Base-by-base conservation (phyloP, 1,140 invertebrate genomes). In the Zophobas atratus region DNA sequence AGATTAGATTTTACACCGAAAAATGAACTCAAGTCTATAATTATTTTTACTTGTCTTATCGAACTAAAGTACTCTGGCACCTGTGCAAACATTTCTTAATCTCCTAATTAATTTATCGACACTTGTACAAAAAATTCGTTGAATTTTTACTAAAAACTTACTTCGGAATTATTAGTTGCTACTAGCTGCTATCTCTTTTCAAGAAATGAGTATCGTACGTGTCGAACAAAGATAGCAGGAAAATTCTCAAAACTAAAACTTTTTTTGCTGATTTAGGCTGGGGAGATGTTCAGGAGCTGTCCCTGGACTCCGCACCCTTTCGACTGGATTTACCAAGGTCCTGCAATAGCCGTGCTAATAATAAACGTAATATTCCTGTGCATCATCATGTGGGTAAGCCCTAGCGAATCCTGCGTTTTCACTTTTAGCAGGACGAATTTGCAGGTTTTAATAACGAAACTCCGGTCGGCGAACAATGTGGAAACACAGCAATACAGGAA, bases 381-480 rank as follows among this genome's bases (percentile, higher is more conserved):
- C 81, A 93, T 93, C 86, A 97, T 98, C 81, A 97, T 98, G 93
- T 97, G 95, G 95, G 96, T 95, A 81, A 90, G 93, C 41, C 4
- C 34, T 8, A 8, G 2, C 6, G 2, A 32, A 73, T 20, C 20
- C 39, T 6, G 35, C 1, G 92, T 70, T 72, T 49, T 3, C 20
- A 4, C 35, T 20, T 48, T n/a, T 38, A 36, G n/a, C 8, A 5
- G 1, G 34, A 46, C 35, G 35, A 48, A 34, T 63, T 20, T 75
- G 6, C 81, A 96, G 94, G 94, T 97, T n/a, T 88, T 98, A 55
- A 97, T 98, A 81, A 98, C 96, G 4, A 98, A 98, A 85, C 88
- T 97, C 6, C 90, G 95, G 60, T 96, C 95, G 1, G 93, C 95
- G 3, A 96, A 95, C 81, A 95, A 92, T 0, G 88, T 93, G 33